Conservation (phyloP, 2,113 vertebrate species). For the Petaurus breviceps region DNA sequence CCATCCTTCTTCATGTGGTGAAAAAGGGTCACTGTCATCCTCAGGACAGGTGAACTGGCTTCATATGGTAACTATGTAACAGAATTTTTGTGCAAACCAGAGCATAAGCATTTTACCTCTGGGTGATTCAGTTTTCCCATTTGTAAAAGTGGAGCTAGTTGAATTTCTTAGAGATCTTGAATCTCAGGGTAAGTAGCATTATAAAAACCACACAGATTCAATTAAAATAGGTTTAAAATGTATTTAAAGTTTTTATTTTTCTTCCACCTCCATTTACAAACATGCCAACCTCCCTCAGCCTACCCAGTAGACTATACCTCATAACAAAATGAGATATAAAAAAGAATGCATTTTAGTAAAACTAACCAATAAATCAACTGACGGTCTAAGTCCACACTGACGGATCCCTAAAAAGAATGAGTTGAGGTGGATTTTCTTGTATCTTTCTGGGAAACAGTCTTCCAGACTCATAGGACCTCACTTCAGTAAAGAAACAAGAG, state of each 20-base stretch:
- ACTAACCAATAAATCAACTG: neutral
- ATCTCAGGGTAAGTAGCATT: neutral
- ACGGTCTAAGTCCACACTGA: neutral
- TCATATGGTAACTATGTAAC: neutral
- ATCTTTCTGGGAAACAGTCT: neutral
- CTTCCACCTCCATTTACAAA: neutral
- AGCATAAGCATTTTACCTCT: conserved; percentile 22
- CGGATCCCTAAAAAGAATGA: neutral
- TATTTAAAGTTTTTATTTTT: neutral
- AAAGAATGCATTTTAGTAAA: neutral
- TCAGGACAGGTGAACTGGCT: neutral
- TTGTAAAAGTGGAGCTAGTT: neutral
- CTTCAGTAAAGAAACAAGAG: neutral
- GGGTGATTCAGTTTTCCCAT: conserved; percentile 23
- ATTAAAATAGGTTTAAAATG: neutral
- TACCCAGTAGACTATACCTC: neutral
- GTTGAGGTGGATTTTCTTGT: neutral
- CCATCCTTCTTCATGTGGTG: neutral
- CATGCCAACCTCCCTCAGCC: neutral
- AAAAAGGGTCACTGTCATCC: neutral
- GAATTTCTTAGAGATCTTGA: neutral
- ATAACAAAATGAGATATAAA: neutral
- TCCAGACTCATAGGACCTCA: neutral
- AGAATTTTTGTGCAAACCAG: conserved; percentile 43
- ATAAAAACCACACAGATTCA: neutral